A percentile compares a stretch with the other conserved stretches of the same genome.
Evolutionary conservation across 2,113 vertebrate species (phyloP).

Genomic region (Mandrillus leucophaeus): DNA sequence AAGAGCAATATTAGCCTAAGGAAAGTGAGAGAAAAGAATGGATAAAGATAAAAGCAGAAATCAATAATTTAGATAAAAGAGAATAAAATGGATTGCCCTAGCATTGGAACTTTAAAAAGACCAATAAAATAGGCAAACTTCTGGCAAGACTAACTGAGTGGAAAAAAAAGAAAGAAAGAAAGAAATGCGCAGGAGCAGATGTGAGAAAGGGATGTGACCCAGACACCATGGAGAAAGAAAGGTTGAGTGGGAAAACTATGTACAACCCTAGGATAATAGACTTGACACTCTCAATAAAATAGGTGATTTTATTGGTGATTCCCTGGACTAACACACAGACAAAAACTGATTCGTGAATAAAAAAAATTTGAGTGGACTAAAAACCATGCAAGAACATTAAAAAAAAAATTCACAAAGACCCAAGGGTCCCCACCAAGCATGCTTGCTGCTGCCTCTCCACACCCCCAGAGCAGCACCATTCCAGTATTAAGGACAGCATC

Average conservation of each 20-base stretch:
- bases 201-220: neutral
- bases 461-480: neutral
- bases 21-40: constrained; percentile 53
- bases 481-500: too few species aligned
- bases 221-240: neutral
- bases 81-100: constrained; percentile 38
- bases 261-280: neutral
- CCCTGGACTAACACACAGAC: neutral
- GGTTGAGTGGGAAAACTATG: fast-evolving
- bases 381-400: neutral
- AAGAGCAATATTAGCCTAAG: constrained; percentile 52
- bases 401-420: neutral
- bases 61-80: constrained; percentile 46
- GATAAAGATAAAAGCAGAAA: constrained; percentile 64
- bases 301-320: neutral
- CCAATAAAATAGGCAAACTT: constrained; percentile 27
- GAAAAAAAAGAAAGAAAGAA: neutral
- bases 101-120: constrained; percentile 18
- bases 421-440: neutral
- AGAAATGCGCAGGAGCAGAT: neutral
- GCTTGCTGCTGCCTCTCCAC: neutral
- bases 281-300: neutral
- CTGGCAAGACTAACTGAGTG: neutral
- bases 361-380: neutral
- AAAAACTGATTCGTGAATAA: neutral